Base-by-base conservation (phyloP, 2,113 vertebrate species). In the Glareola pratincola region DNA sequence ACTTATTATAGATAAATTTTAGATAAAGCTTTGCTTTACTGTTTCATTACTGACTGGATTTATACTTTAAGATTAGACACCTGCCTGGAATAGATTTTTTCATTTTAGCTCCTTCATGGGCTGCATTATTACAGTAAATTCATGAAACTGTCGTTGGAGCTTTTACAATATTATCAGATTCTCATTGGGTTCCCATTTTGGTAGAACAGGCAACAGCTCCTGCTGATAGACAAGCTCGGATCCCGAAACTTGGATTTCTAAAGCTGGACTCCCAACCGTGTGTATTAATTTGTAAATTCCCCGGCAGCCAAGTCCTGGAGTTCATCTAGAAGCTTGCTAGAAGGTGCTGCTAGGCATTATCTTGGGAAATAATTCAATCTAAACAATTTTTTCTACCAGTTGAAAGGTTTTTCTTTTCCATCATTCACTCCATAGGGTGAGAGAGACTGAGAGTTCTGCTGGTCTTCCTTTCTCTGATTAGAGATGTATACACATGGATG, bases 21-120 rank as follows among this genome's bases (percentile, higher is more conserved):
- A 88, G 36, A 60, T 69, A 71, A 85, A 91, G 19, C 29, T 66
- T 78, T 87, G 8, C 34, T 95, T 92, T 92, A 24, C 29, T 81
- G 13, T 17, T 94, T 74, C 6, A 0, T 74, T 87, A 54, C 11
- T 36, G 27, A 14, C 17, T n/a, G 34, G 18, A 72, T 89, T 92
- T 91, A 67, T 73, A 50, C 39, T 87, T 85, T 29, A 81, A 89
- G 60, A 68, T 95, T 64, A 78, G 34, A 76, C 4, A 67, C 13
- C 12, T 75, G 8, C 10, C 64, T 64, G 36, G 34, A 91, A 86
- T 22, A 47, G 26, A 27, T 22, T 68, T 6, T 64, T 82, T 82
- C 29, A 45, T 56, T 45, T 80, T 67, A 68, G 16, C 22, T 71
- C 12, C 67, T 88, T 85, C 50, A 10, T 60, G 66, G 32, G 29